Conservation (phyloP, 30 jellyfish, hydroid and myxozoan species). For the Turritopsis dohrnii region DNA sequence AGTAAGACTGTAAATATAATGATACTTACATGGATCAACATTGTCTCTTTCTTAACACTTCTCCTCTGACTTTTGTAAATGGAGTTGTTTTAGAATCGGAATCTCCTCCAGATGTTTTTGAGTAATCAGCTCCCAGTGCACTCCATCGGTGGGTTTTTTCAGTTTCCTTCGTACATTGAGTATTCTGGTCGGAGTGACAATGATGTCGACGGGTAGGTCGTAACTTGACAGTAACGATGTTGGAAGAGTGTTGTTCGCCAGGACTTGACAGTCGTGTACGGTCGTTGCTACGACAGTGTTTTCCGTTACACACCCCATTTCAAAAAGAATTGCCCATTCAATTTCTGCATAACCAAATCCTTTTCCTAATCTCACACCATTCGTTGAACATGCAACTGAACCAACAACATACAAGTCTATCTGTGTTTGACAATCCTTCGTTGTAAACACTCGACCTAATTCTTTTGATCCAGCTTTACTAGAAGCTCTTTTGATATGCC, state of each 20-base stretch:
- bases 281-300: slow-evolving; percentile 44
- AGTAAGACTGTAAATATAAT: background rate
- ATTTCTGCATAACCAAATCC: slow-evolving; percentile 78
- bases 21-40: background rate
- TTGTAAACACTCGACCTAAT: slow-evolving; percentile 1
- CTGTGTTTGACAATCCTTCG: background rate
- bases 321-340: slow-evolving; percentile 67
- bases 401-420: slow-evolving; percentile 18
- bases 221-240: background rate
- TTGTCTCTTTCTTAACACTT: background rate
- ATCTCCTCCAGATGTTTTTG: slow-evolving; percentile 9
- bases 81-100: background rate
- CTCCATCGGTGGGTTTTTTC: slow-evolving; percentile 6
- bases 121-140: slow-evolving; percentile 13
- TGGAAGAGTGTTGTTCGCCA: background rate
- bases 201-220: slow-evolving; percentile 25
- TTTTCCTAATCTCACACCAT: slow-evolving; percentile 51
- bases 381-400: slow-evolving; percentile 7
- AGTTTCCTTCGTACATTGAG: slow-evolving; percentile 4
- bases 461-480: slow-evolving; percentile 24
- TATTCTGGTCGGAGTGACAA: slow-evolving; percentile 22
- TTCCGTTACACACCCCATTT: slow-evolving; percentile 48
- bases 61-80: background rate
- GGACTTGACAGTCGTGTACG: slow-evolving; percentile 67
- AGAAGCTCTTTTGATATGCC: slow-evolving; percentile 17